phyloP scores from a whole-genome alignment of 1,140 invertebrate species.

The Drosophila sp. region DNA sequence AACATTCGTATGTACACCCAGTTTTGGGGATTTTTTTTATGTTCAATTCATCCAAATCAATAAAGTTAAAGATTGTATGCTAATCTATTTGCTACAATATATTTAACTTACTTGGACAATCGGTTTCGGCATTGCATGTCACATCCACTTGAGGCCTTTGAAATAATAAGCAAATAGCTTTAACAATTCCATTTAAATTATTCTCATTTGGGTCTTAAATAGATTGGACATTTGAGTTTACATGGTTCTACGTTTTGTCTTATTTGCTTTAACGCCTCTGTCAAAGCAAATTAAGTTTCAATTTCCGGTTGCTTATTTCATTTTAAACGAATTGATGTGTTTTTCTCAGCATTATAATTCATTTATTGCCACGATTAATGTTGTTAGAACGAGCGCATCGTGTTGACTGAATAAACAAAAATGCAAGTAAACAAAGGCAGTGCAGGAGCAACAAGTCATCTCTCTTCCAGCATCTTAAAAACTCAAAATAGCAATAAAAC shows the following conservation, averaged over 20 bases:
- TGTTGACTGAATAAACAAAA: slow-evolving; percentile 58
- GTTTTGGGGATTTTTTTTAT: neutral
- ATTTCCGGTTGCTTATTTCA: slow-evolving; percentile 6
- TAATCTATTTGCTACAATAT: neutral
- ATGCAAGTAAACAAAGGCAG: slow-evolving; percentile 33
- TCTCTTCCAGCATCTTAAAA: slow-evolving; percentile 49
- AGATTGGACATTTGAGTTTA: slow-evolving; percentile 27
- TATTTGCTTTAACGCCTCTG: slow-evolving; percentile 44
- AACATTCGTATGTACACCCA: neutral
- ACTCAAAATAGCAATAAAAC: neutral
- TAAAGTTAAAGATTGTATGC: too few species aligned
- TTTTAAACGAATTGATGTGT: slow-evolving; percentile 41
- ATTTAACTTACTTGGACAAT: neutral
- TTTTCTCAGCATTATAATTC: slow-evolving; percentile 28
- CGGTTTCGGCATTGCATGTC: neutral
- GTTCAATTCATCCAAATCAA: too few species aligned
- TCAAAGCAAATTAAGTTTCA: slow-evolving; percentile 38
- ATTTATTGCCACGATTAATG: slow-evolving; percentile 39
- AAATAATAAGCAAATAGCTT: slow-evolving; percentile 13
- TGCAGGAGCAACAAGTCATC: slow-evolving; percentile 55
- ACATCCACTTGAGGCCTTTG: neutral
- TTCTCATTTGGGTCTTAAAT: slow-evolving; percentile 27
- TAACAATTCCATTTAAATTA: slow-evolving; percentile 27
- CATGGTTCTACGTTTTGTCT: slow-evolving; percentile 4
- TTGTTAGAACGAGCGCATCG: slow-evolving; percentile 47